Base-by-base conservation (phyloP, 2,888 invertebrate species). In the Mellilla xanthometata region DNA sequence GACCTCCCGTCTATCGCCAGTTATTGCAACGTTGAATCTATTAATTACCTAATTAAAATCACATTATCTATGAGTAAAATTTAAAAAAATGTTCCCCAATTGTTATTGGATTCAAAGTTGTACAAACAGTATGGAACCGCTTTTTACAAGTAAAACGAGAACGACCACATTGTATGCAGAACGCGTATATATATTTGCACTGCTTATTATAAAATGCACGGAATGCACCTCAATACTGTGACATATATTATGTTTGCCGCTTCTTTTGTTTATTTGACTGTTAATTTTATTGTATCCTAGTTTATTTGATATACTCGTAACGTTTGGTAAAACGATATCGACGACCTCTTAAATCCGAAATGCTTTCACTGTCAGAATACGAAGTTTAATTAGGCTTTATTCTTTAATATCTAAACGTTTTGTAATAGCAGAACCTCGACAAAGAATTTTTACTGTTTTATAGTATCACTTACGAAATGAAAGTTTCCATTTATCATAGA, bases 141-240 rank as follows among this genome's bases (percentile, higher is more conserved):
- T 43, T 28, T 29, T 35, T 35, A 38, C 26, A 33, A 48, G 39
- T 45, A 27, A 39, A 51, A 45, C 15, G 39, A 54, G 47, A 58
- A 46, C 53, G 49, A 56, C 46, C 43, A 59, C 49, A 58, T 54
- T 62, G 58, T 68, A 68, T 69, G 59, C 62, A 58, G 69, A 65
- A 64, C 70, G 77, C 76, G 72, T 81, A 76, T 70, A 78, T n/a
- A n/a, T 75, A 80, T 67, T 60, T 80, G 87, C 88, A 88, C 87
- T 81, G 88, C 88, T 86, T 88, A 70, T 74, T 78, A 77, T 76
- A 77, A 72, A 75, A 61, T 82, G 88, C 88, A 89, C 87, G 87
- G 60, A 75, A 65, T 79, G 87, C 87, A 84, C 72, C 52, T 45
- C 56, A 66, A 71, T 69, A 68, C 49, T 76, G 69, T 77, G 71